Base-by-base conservation (phyloP, 2,797 vertebrate species). In the Cyprinella venusta region DNA sequence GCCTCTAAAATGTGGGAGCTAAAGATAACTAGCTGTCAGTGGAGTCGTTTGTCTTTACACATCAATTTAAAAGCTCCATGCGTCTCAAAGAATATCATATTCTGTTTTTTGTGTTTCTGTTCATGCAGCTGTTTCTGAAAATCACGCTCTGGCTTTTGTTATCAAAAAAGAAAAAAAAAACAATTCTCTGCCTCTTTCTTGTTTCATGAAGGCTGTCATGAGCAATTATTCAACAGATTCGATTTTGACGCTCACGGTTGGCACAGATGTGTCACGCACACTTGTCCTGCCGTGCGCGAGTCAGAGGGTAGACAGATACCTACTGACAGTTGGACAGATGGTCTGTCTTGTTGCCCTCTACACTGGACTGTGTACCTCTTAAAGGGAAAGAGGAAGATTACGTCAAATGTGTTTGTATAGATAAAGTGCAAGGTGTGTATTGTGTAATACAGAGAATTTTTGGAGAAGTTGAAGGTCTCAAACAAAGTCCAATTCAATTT, bases 201-300 rank as follows among this genome's bases (percentile, higher is more conserved):
- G 67, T 8, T 78, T 71, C 9, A 67, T 65, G 38, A 74, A 15
- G 68, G 81, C 40, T 86, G 80, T 85, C 86, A 85, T 71, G 48
- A 74, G 63, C 30, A 56, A 86, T 86, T 81, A 81, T 71, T 74
- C 74, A 59, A 18, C 30, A 69, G 68, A 18, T 64, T 81, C 16
- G 15, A 59, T 71, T 36, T 48, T 72, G 71, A 84, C 36, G 13
- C 81, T 69, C 38, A 40, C 8, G 2, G 56, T 80, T n/a, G 18
- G 21, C 68, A 88, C 81, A 86, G 78, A 79, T 52, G 19, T 69
- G 36, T 85, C 76, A 56, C 10, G 82, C 76, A 56, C 10, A 80
- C 77, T 50, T 83, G 67, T 67, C 88, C 64, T 45, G 65, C 24
- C 26, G 42, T 42, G 70, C n/a, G 36, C 8, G 6, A 64, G 45